A percentile compares a stretch with the other conserved stretches of the same genome.
These are phyloP conservation scores for Gorsachius goisagi DNA, from an alignment of 2,113 vertebrate genomes.

Conservation along the genomic window DNA sequence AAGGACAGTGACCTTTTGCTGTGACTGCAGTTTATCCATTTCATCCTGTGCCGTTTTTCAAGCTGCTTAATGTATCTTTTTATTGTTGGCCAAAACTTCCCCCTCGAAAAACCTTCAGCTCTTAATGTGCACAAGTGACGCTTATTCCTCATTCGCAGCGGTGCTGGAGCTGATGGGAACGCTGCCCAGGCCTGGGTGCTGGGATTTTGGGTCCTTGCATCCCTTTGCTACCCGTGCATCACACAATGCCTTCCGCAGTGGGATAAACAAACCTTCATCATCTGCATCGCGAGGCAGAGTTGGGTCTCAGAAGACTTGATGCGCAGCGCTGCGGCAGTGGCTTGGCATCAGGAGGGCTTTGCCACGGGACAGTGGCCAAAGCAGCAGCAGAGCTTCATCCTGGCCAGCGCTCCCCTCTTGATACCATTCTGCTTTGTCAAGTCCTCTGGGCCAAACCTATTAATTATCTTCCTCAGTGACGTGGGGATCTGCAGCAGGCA, in stretches of 20 bases:
- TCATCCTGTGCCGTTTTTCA: background rate
- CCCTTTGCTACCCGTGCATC: background rate
- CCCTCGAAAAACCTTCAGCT: background rate
- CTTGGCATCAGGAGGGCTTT: background rate
- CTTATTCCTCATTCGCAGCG: fast-evolving
- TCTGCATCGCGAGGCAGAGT: fast-evolving
- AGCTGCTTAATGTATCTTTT: background rate
- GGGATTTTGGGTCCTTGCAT: background rate
- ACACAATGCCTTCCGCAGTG: fast-evolving
- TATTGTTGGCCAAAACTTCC: background rate
- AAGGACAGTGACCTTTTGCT: background rate
- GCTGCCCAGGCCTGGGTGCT: background rate
- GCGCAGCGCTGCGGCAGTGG: background rate
- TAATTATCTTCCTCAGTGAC: background rate
- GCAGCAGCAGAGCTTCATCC: background rate
- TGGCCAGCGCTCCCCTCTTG: background rate
- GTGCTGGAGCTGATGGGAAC: background rate
- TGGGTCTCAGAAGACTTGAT: fast-evolving
- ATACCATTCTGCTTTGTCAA: background rate
- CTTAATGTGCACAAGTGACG: background rate
- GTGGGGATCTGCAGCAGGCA: background rate
- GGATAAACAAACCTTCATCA: background rate
- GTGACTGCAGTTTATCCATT: background rate
- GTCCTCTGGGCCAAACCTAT: background rate
- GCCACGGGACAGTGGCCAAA: background rate